phyloP scores from a whole-genome alignment of 1,140 invertebrate species.

The Apis florea region DNA sequence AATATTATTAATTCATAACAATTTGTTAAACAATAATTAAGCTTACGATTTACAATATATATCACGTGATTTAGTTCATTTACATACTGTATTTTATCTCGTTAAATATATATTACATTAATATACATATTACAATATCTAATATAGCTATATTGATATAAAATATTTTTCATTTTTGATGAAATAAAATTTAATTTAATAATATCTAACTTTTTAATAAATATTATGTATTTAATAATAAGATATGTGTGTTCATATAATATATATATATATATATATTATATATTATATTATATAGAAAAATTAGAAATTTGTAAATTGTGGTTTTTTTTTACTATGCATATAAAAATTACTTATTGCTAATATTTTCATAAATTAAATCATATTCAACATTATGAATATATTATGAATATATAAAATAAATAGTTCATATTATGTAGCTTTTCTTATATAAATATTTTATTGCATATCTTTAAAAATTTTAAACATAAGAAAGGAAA shows the following conservation, averaged over 20 bases:
- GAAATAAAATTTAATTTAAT: neutral
- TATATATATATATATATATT: neutral
- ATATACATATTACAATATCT: neutral
- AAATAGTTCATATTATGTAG: neutral
- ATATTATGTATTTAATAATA: neutral
- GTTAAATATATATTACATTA: no score
- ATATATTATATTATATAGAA: slow-evolving; percentile 1
- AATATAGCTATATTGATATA: neutral
- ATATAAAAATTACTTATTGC: neutral
- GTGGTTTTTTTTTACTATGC: neutral
- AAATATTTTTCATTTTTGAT: neutral
- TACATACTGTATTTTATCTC: no score
- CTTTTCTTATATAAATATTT: no score
- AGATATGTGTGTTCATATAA: neutral
- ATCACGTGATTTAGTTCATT: no score
- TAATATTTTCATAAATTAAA: neutral
- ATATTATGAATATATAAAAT: neutral
- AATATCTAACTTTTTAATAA: neutral
- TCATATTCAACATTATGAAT: neutral
- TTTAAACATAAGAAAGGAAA: neutral
- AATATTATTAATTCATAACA: no score
- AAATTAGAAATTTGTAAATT: neutral
- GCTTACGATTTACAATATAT: no score
- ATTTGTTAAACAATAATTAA: no score
- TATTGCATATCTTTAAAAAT: neutral